Conservation (phyloP, 2,888 invertebrate genomes). For the Leptinotarsa peninsularis region DNA sequence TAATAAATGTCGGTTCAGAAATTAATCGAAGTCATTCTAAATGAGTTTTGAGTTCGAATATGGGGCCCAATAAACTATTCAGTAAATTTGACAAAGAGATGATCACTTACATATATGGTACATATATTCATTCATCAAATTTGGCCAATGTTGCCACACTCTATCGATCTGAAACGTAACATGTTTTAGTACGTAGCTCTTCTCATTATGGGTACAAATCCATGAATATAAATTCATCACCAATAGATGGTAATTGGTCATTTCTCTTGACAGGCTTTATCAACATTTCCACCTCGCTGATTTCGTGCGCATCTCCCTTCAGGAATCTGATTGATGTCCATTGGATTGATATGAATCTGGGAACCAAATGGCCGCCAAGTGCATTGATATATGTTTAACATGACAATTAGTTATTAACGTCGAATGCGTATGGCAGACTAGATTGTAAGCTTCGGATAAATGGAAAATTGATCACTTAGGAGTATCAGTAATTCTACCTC, state of each 20-base stretch:
- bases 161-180: not conserved
- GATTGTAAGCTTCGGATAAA: constrained; percentile 8
- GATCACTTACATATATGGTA: no score
- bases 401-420: constrained; percentile 50
- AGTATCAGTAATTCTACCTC: constrained; percentile 25
- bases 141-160: not conserved
- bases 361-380: constrained; percentile 47
- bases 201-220: constrained; percentile 9
- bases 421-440: constrained; percentile 43
- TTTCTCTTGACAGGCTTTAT: constrained; percentile 45
- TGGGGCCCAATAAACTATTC: no score
- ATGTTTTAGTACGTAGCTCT: constrained; percentile 4
- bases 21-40: no score
- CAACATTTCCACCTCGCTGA: constrained; percentile 46
- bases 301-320: constrained; percentile 42
- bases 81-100: no score
- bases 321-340: constrained; percentile 52
- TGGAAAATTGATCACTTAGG: constrained; percentile 30
- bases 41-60: no score
- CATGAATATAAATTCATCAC: constrained; percentile 32
- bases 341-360: constrained; percentile 52
- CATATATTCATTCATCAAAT: not conserved
- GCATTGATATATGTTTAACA: constrained; percentile 49
- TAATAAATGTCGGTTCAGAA: no score
- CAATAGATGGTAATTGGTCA: constrained; percentile 46